Conservation (phyloP, 2,113 vertebrate genomes). For the Lophotis ruficrista region DNA sequence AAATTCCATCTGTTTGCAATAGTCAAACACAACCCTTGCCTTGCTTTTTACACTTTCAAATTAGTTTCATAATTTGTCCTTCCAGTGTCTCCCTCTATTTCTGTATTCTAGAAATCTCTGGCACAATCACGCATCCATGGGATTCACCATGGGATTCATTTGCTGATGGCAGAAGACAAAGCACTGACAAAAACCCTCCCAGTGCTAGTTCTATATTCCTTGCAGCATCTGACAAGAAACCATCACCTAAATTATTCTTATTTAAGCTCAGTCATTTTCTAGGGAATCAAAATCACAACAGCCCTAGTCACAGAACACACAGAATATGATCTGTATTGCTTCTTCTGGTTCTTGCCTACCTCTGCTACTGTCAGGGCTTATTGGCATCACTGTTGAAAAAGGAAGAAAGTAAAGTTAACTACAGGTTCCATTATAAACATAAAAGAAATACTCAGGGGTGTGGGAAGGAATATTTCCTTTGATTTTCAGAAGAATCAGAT, state of each 20-base stretch:
- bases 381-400: neutral
- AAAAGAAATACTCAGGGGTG: neutral
- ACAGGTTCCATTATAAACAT: neutral
- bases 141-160: neutral
- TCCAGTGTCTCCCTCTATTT: neutral
- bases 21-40: neutral
- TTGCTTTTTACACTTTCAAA: conserved; percentile 17
- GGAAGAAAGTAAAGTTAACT: conserved; percentile 11
- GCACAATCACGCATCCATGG: neutral
- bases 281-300: neutral
- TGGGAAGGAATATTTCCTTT: neutral
- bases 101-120: neutral
- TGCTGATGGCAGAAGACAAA: neutral
- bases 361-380: neutral
- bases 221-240: neutral
- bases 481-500: neutral
- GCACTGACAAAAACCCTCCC: neutral
- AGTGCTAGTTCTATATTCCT: neutral
- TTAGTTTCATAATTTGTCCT: neutral
- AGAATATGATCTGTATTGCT: neutral
- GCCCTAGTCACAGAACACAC: neutral
- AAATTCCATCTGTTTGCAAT: conserved; percentile 48
- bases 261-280: neutral
- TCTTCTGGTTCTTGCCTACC: neutral
- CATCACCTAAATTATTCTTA: neutral